Percentiles rank a stretch among this genome's conserved stretches.
These are phyloP conservation scores for Drosophila quadrilineata DNA, from an alignment of 1,140 invertebrate species.

Conservation along the genomic window DNA sequence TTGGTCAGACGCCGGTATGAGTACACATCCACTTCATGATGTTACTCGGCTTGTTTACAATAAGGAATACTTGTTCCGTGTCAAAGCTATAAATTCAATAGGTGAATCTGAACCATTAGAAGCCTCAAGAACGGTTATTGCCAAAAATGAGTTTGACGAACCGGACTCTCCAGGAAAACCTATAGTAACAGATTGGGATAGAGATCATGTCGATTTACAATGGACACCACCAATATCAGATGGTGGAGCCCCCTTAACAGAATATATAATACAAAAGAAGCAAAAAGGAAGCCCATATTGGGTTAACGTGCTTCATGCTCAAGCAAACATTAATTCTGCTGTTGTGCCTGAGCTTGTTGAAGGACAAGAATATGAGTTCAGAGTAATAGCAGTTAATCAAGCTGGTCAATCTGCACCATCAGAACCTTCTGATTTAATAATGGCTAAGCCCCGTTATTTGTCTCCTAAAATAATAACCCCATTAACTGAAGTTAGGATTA, in stretches of 20 bases:
- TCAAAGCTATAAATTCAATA: slow-evolving; percentile 96
- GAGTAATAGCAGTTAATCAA: slow-evolving; percentile 96
- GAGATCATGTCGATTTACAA: slow-evolving; percentile 94
- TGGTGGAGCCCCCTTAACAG: slow-evolving; percentile 94
- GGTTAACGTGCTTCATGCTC: slow-evolving; percentile 94
- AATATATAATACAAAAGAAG: slow-evolving; percentile 98
- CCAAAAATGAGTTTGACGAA: slow-evolving; percentile 97
- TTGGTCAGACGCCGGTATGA: slow-evolving; percentile 96
- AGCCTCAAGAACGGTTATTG: slow-evolving; percentile 92
- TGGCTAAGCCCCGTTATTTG: slow-evolving; percentile 92
- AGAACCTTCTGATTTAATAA: slow-evolving; percentile 94
- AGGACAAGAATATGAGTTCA: slow-evolving; percentile 98
- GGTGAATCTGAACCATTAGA: slow-evolving; percentile 96
- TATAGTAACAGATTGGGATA: slow-evolving; percentile 94
- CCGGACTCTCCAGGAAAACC: slow-evolving; percentile 95
- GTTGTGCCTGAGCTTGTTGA: slow-evolving; percentile 94
- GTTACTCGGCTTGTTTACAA: slow-evolving; percentile 93
- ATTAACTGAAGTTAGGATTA: slow-evolving; percentile 92
- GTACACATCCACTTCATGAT: slow-evolving; percentile 90
- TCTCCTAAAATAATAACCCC: slow-evolving; percentile 96
- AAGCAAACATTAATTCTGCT: slow-evolving; percentile 88
- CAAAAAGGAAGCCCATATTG: slow-evolving; percentile 96
- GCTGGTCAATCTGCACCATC: slow-evolving; percentile 97
- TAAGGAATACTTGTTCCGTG: slow-evolving; percentile 96
- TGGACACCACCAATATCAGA: slow-evolving; percentile 93